Evolutionary conservation across 2,888 invertebrate genomes (phyloP).

Genomic region (Eupeodes latifasciatus): DNA sequence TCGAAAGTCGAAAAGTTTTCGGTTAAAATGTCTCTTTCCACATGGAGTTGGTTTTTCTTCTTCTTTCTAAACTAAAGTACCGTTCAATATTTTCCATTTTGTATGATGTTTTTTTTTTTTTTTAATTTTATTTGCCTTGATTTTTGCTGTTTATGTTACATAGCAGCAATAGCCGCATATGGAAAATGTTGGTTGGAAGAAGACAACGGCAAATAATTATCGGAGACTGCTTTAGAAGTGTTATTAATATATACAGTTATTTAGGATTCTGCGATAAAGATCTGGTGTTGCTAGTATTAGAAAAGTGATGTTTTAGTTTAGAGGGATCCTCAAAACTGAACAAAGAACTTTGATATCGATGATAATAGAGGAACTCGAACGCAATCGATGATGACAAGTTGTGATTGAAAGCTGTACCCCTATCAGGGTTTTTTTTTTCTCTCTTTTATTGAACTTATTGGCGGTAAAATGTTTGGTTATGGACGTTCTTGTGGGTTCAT

Average conservation of each 20-base stretch:
- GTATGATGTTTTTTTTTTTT: slow-evolving; percentile 34
- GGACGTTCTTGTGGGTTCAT: background rate
- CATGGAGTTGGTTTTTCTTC: slow-evolving; percentile 31
- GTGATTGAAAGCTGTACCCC: slow-evolving; percentile 10
- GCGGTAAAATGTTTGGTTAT: slow-evolving; percentile 71
- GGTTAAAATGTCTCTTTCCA: slow-evolving; percentile 30
- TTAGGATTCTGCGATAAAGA: slow-evolving; percentile 23
- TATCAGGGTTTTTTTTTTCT: slow-evolving; percentile 27
- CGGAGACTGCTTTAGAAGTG: slow-evolving; percentile 24
- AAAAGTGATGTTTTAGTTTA: no score
- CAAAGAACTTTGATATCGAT: background rate
- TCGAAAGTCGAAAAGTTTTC: slow-evolving; percentile 33
- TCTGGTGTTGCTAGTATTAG: background rate
- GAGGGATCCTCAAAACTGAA: background rate
- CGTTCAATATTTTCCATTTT: slow-evolving; percentile 69
- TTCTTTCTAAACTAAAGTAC: slow-evolving; percentile 37
- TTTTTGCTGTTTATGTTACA: slow-evolving; percentile 49
- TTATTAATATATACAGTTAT: slow-evolving; percentile 59
- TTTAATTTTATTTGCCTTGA: background rate
- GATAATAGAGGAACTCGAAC: background rate
- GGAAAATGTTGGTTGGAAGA: slow-evolving; percentile 32
- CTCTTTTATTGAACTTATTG: slow-evolving; percentile 39
- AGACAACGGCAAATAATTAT: slow-evolving; percentile 61
- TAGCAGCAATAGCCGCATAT: background rate
- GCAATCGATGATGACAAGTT: background rate